phyloP scores from a whole-genome alignment of 1,140 invertebrate species.

The Drosophila orena region DNA sequence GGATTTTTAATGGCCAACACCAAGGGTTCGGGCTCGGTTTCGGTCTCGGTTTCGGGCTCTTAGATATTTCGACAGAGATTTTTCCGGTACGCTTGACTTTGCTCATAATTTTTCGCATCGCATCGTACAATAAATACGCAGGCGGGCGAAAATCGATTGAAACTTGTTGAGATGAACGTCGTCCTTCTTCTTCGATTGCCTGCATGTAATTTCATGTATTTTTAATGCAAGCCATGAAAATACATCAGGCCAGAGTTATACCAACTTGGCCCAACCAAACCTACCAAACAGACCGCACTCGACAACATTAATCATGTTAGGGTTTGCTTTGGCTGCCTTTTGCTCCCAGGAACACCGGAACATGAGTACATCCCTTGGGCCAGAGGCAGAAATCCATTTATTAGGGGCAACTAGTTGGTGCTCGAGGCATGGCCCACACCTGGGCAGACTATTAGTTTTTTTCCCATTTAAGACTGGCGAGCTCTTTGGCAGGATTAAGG shows the following conservation, averaged over 20 bases:
- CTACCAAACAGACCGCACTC: constrained; percentile 14
- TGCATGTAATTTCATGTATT: constrained; percentile 70
- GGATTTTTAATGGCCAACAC: constrained; percentile 66
- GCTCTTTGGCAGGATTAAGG: background rate
- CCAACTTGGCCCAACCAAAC: constrained; percentile 1
- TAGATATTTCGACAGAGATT: constrained; percentile 43
- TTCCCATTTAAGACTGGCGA: constrained; percentile 17
- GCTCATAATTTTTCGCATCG: constrained; percentile 49
- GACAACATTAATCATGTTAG: constrained; percentile 69
- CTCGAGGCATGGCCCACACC: constrained; percentile 15
- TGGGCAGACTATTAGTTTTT: constrained; percentile 57
- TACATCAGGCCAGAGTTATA: constrained; percentile 43
- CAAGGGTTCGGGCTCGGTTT: constrained; percentile 9
- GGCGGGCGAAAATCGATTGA: constrained; percentile 52
- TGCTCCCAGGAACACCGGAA: constrained; percentile 1
- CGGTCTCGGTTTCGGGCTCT: background rate
- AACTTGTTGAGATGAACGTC: constrained; percentile 52
- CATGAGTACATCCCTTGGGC: constrained; percentile 30
- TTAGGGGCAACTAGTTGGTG: constrained; percentile 61
- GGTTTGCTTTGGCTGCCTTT: constrained; percentile 30
- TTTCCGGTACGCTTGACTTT: constrained; percentile 24
- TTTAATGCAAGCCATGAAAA: constrained; percentile 68
- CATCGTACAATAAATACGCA: too few relatives aligned
- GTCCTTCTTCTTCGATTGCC: constrained; percentile 37
- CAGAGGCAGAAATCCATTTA: constrained; percentile 58